Base-by-base conservation (phyloP, 2,113 vertebrate species). In the Tetraodon nigroviridis region DNA sequence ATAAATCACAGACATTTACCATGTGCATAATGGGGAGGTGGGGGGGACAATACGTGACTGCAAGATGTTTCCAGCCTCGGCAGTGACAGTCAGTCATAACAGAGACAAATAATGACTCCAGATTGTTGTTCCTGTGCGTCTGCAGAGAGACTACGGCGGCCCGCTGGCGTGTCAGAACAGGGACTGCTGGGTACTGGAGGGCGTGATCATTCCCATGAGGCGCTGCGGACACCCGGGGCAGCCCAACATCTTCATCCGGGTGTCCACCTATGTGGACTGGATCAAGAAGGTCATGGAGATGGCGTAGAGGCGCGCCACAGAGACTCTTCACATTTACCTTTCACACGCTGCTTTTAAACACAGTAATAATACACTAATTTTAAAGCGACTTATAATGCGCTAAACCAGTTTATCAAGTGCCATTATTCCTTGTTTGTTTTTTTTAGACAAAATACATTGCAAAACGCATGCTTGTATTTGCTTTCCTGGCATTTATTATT, bases 131-230 rank as follows among this genome's bases (percentile, higher is more conserved):
- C 46, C 69, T 81, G 48, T 81, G 75, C 73, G 66, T 76, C 79
- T 84, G 69, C 87, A 98, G 96, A 92, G 92, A 17, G 97, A 99
- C 85, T 98, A 97, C 0, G 97, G 97, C 0, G 95, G 96, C 6
- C 97, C 96, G 0, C 86, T 98, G 67, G 94, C 93, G 58, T 98
- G 96, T 84, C 89, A 93, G 78, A 94, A 93, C 0, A 91, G 90
- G 0, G 90, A 97, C 76, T 99, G 97, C 88, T 99, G 97, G 97
- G 97, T 99, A 49, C 89, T 99, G 7, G 91, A 98, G 76, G 96
- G 97, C 0, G 92, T 97, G 52, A 98, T 97, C 76, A 94, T 93
- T 56, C 97, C 97, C 0, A 92, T 94, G 80, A 91, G 94, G 1
- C 92, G 97, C 53, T 98, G 97, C 0, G 95, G 94, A 61, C 92